These are phyloP conservation scores for Bucco capensis DNA, from an alignment of 2,113 vertebrate genomes.

Conservation along the genomic window DNA sequence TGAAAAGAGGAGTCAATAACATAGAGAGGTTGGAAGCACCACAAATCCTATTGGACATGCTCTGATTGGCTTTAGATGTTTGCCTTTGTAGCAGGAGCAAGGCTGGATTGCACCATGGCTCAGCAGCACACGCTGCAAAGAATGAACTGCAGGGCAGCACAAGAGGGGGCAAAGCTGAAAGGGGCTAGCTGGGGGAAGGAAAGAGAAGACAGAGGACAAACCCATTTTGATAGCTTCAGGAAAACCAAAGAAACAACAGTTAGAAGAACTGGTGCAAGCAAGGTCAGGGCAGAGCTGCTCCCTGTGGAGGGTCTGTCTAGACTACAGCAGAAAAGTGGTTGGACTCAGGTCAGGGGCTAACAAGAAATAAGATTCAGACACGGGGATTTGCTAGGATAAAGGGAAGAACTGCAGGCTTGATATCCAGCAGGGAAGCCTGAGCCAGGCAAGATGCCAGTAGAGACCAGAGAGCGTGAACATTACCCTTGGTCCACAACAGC, in stretches of 20 bases:
- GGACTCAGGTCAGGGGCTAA: background rate
- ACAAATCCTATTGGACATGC: conserved; percentile 29
- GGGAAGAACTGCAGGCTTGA: background rate
- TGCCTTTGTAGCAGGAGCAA: background rate
- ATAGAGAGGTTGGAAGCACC: background rate
- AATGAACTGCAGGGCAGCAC: background rate
- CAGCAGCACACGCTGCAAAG: background rate
- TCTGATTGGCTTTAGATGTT: conserved; percentile 10
- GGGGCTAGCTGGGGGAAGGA: background rate
- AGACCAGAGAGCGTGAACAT: fast-evolving
- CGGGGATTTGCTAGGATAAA: fast-evolving
- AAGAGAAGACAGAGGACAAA: background rate
- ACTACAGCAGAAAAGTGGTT: background rate
- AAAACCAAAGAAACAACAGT: background rate
- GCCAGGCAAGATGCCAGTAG: background rate
- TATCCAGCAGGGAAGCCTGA: background rate
- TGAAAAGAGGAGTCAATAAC: conserved; percentile 45
- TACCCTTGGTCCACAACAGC: background rate
- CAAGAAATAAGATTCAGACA: background rate
- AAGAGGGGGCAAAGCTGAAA: background rate
- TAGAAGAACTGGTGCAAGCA: background rate
- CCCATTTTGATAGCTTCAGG: background rate
- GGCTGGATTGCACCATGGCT: background rate
- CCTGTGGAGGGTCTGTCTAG: background rate
- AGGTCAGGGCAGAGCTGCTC: background rate